A percentile compares a stretch with the other conserved stretches of the same genome.
These are phyloP conservation scores for Mormyrus iriodes DNA, from an alignment of 2,113 vertebrate species.

Conservation along the genomic window DNA sequence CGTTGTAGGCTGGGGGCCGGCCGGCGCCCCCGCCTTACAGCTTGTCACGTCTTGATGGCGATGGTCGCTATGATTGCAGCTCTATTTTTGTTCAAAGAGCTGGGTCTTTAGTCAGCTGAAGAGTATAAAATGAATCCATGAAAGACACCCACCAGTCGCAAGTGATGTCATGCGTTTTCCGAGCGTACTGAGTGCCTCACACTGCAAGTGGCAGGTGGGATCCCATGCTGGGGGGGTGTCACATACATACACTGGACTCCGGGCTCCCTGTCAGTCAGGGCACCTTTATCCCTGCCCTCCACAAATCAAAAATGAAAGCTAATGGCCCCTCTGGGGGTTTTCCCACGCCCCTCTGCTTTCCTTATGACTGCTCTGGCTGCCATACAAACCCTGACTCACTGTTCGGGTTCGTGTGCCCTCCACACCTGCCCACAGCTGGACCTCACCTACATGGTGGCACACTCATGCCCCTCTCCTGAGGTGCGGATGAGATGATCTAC, in stretches of 20 bases:
- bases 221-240: slow-evolving; percentile 16
- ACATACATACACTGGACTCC: background rate
- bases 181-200: slow-evolving; percentile 60
- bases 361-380: background rate
- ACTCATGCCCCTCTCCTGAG: background rate
- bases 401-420: background rate
- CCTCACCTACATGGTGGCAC: background rate
- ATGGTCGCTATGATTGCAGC: background rate
- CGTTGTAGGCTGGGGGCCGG: background rate
- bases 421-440: background rate
- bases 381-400: background rate
- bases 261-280: background rate
- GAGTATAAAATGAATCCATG: slow-evolving; percentile 13
- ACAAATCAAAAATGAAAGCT: background rate
- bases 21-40: too few relatives aligned
- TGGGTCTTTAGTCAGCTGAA: background rate
- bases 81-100: background rate
- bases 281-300: background rate
- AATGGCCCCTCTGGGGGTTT: background rate
- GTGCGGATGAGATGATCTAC: background rate
- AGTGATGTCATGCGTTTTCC: slow-evolving; percentile 61
- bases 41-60: background rate
- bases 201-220: slow-evolving; percentile 55
- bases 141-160: slow-evolving; percentile 49
- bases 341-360: background rate